Percentiles rank a stretch among this genome's conserved stretches.
Conservation (phyloP, 2,797 vertebrate genomes). For the Cuculus canorus region DNA sequence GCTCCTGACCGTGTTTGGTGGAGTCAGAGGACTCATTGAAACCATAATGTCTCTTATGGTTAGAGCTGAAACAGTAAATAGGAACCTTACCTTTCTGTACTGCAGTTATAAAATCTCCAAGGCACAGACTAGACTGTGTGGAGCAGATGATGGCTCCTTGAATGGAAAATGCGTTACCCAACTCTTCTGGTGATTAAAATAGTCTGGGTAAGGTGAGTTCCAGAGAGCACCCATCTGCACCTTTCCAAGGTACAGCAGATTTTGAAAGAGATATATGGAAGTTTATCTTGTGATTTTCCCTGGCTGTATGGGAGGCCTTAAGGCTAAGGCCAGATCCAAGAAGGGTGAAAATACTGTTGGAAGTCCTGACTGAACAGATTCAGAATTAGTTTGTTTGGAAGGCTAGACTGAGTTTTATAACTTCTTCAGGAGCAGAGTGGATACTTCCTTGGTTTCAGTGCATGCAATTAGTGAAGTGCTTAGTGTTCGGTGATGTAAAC, state of each 20-base stretch:
- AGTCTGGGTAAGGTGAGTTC: not conserved
- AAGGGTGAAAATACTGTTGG: not conserved
- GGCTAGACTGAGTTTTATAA: not conserved
- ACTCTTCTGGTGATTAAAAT: not conserved
- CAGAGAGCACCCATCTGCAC: not conserved
- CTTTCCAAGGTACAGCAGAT: not conserved
- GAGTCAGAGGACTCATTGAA: not conserved
- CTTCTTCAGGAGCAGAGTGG: not conserved
- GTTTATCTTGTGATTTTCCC: not conserved
- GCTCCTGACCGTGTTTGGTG: not conserved
- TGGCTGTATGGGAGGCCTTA: accelerated
- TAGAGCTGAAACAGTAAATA: not conserved
- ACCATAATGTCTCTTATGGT: not conserved
- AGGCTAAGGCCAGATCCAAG: not conserved
- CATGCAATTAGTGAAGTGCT: not conserved
- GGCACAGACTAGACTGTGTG: not conserved
- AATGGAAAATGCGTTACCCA: not conserved
- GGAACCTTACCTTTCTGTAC: not conserved
- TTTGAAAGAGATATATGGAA: not conserved
- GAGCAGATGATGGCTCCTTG: not conserved
- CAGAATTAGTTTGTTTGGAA: not conserved
- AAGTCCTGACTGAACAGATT: not conserved
- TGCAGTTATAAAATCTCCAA: not conserved
- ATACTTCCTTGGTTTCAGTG: not conserved
- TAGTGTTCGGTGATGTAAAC: not conserved